phyloP scores from a whole-genome alignment of 2,888 invertebrate species.

The Cyclophora albipunctata region DNA sequence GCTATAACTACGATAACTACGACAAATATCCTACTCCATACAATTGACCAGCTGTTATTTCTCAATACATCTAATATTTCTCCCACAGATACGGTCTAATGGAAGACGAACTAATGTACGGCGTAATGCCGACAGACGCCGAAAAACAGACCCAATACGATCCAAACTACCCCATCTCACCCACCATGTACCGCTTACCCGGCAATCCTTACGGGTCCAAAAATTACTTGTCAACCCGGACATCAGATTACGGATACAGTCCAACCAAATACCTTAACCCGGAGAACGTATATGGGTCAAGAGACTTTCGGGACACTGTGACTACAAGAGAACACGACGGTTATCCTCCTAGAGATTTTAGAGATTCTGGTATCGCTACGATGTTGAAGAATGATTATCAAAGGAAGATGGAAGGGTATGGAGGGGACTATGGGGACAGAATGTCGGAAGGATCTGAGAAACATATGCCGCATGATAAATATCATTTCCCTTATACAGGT shows the following conservation, averaged over 20 bases:
- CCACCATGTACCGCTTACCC: conserved; percentile 62
- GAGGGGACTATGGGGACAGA: conserved; percentile 76
- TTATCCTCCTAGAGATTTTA: conserved; percentile 58
- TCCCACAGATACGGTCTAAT: conserved; percentile 58
- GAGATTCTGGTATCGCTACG: conserved; percentile 67
- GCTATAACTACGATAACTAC: no score
- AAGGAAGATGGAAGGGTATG: conserved; percentile 63
- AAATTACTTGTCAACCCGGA: conserved; percentile 57
- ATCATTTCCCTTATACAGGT: conserved; percentile 89
- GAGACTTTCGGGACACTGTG: conserved; percentile 55
- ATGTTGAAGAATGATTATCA: conserved; percentile 73
- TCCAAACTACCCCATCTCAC: conserved; percentile 68
- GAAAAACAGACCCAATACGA: conserved; percentile 69
- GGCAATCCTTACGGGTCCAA: conserved; percentile 70
- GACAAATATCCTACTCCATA: no score
- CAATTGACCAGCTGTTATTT: no score
- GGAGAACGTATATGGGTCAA: conserved; percentile 58
- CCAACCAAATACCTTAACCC: conserved; percentile 61
- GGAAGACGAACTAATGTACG: conserved; percentile 68
- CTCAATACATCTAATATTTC: neutral
- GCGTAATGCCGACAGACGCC: conserved; percentile 50
- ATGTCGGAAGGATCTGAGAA: conserved; percentile 83
- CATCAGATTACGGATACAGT: conserved; percentile 68
- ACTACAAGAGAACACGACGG: conserved; percentile 60
- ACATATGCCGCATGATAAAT: conserved; percentile 84